Conservation (phyloP, 2,797 vertebrate genomes). For the Poliocrania exsul region DNA sequence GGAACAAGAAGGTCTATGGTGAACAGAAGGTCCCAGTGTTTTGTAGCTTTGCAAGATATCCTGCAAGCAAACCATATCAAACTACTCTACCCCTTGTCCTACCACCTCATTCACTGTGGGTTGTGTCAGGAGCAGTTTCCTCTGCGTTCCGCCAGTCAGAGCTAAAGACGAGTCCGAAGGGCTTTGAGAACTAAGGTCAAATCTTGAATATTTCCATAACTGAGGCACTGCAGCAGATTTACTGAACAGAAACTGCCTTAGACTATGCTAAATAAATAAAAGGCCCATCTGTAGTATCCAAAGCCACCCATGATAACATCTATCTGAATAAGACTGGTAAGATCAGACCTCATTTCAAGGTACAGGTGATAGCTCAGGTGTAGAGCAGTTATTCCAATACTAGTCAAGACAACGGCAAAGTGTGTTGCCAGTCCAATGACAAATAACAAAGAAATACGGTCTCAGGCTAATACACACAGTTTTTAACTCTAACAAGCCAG, state of each 20-base stretch:
- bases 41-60: not conserved
- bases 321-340: not conserved
- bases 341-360: not conserved
- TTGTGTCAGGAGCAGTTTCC: not conserved
- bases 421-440: not conserved
- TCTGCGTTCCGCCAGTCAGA: not conserved
- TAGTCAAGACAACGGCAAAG: not conserved
- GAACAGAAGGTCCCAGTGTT: not conserved
- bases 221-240: not conserved
- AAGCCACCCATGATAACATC: not conserved
- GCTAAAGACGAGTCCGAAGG: not conserved
- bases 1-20: not conserved
- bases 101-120: not conserved
- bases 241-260: not conserved
- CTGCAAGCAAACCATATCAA: not conserved
- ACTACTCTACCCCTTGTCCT: not conserved
- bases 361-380: not conserved
- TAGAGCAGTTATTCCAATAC: not conserved
- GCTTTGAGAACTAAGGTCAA: not conserved
- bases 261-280: not conserved
- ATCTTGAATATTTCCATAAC: not conserved
- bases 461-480: not conserved
- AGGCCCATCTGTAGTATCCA: not conserved
- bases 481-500: not conserved
- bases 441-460: not conserved